These are phyloP conservation scores for Panorpa germanica DNA, from an alignment of 2,888 invertebrate species.

Conservation along the genomic window DNA sequence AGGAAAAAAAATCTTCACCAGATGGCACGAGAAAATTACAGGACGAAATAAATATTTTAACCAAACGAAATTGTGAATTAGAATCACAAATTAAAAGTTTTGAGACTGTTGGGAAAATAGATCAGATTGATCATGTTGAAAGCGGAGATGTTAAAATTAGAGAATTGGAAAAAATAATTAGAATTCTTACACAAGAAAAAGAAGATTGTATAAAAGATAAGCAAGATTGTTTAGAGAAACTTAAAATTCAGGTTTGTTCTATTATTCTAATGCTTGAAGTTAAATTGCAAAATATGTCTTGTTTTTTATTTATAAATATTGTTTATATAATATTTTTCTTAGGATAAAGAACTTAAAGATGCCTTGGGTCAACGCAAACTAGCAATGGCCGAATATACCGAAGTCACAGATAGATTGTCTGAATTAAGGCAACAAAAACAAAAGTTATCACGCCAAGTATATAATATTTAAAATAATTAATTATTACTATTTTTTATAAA, in stretches of 20 bases:
- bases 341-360: constrained; percentile 76
- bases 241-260: constrained; percentile 34
- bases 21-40: constrained; percentile 30
- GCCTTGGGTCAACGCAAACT: constrained; percentile 71
- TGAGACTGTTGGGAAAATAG: constrained; percentile 20
- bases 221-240: constrained; percentile 58
- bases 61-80: constrained; percentile 57
- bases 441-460: constrained; percentile 60
- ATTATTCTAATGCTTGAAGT: too few relatives aligned
- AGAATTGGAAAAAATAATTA: constrained; percentile 51
- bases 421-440: constrained; percentile 75
- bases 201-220: constrained; percentile 61
- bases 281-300: too few relatives aligned
- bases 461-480: too few relatives aligned
- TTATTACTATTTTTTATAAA: too few relatives aligned
- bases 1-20: constrained; percentile 16
- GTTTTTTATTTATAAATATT: too few relatives aligned
- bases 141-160: constrained; percentile 21
- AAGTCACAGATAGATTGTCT: constrained; percentile 68
- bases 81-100: constrained; percentile 43
- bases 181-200: constrained; percentile 47
- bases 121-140: constrained; percentile 10
- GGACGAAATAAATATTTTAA: constrained; percentile 60
- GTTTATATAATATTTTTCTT: too few relatives aligned
- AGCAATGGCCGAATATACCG: constrained; percentile 82